Conservation (phyloP, 2,888 invertebrate genomes). For the Aporophyla nigra region DNA sequence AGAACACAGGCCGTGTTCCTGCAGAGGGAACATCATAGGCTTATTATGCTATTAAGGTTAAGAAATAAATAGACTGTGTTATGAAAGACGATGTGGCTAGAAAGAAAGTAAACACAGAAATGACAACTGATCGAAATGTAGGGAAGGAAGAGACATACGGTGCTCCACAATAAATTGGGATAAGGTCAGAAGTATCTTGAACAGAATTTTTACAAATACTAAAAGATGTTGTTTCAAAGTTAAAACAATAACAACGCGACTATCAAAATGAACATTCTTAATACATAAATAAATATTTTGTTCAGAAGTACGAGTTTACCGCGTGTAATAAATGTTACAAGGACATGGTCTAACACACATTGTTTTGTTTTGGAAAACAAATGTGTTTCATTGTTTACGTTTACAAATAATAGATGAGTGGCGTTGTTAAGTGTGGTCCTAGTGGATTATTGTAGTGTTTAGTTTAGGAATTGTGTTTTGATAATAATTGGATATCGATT, state of each 20-base stretch:
- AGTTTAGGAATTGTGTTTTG: constrained; percentile 5
- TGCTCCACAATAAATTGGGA: background rate
- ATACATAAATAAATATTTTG: constrained; percentile 32
- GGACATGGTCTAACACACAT: constrained; percentile 26
- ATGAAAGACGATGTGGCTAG: background rate
- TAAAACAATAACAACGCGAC: background rate
- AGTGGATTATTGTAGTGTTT: background rate
- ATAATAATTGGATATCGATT: background rate
- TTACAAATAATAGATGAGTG: constrained; percentile 14
- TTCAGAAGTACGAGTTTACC: constrained; percentile 14
- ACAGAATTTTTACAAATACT: background rate
- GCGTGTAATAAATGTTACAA: constrained; percentile 47
- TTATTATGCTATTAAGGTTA: no score
- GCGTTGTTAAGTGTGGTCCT: constrained; percentile 2
- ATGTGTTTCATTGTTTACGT: constrained; percentile 43
- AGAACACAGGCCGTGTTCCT: no score
- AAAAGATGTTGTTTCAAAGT: background rate
- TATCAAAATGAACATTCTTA: constrained; percentile 32
- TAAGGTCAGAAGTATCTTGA: background rate
- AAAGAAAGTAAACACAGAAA: background rate
- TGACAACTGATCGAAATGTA: no score
- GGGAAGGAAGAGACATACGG: no score
- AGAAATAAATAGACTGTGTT: background rate
- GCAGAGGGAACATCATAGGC: no score
- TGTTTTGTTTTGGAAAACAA: constrained; percentile 44